Percentiles rank a stretch among this genome's conserved stretches.
phyloP scores from a whole-genome alignment of 2,888 invertebrate species.

The Pristionchus exspectatus region DNA sequence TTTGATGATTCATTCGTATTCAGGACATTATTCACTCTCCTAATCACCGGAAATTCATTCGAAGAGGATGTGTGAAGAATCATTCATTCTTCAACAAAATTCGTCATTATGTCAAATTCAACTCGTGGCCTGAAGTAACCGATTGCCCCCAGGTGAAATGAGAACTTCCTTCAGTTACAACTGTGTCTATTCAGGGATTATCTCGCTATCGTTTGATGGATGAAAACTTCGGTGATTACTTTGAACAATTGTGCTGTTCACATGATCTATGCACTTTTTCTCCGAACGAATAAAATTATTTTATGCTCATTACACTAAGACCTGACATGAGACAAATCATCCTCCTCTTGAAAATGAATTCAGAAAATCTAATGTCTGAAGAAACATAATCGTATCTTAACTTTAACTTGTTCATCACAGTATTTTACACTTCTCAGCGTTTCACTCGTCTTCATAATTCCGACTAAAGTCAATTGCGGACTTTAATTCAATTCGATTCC shows the following conservation, averaged over 20 bases:
- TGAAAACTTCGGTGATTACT: not conserved
- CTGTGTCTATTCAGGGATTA: not conserved
- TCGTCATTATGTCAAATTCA: conserved; percentile 1
- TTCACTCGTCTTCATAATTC: too few species aligned
- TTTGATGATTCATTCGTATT: not conserved
- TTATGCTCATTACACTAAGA: not conserved
- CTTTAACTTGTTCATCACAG: too few species aligned
- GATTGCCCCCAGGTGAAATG: not conserved
- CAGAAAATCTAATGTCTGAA: too few species aligned
- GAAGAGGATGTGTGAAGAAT: conserved; percentile 41
- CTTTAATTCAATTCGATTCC: too few species aligned
- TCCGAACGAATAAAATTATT: not conserved
- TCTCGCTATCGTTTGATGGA: conserved; percentile 26
- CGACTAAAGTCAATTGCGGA: too few species aligned
- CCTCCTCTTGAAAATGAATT: too few species aligned
- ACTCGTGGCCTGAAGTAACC: not conserved
- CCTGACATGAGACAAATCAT: too few species aligned
- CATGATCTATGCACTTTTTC: conserved; percentile 22
- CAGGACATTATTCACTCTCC: conserved; percentile 11
- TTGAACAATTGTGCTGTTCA: conserved; percentile 16
- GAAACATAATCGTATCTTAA: too few species aligned
- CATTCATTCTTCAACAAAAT: conserved; percentile 7
- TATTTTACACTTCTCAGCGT: too few species aligned
- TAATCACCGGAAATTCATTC: not conserved
- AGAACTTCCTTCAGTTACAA: not conserved